Conservation (phyloP, 2,797 vertebrate genomes). For the Harpagifer antarcticus region DNA sequence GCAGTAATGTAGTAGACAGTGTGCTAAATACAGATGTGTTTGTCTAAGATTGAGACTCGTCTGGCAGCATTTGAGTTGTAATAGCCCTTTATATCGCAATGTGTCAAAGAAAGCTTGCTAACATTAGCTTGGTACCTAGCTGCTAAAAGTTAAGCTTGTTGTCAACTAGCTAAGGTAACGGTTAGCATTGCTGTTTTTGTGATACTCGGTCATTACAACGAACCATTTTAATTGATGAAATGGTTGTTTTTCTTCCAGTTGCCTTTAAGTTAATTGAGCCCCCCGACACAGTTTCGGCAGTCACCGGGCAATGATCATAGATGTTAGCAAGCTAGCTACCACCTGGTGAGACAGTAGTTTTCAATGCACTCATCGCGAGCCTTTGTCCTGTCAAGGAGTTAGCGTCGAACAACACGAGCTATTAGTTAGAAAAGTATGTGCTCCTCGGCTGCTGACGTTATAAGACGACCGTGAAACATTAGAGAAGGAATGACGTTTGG, state of each 20-base stretch:
- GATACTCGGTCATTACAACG: neutral
- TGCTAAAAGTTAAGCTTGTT: constrained; percentile 74
- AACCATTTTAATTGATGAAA: neutral
- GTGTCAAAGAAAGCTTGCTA: constrained; percentile 69
- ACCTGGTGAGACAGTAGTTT: constrained; percentile 70
- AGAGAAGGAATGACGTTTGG: neutral
- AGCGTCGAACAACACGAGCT: constrained; percentile 55
- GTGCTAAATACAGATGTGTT: neutral
- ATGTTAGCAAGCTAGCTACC: constrained; percentile 75
- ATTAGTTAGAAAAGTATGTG: constrained; percentile 29
- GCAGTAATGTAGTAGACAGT: fast-evolving
- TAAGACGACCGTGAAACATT: neutral
- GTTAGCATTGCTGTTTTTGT: neutral
- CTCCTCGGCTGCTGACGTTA: neutral
- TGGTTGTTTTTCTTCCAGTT: neutral
- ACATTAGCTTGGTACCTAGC: constrained; percentile 67
- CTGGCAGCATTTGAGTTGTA: constrained; percentile 21
- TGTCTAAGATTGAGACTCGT: neutral
- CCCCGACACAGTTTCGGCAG: constrained; percentile 4
- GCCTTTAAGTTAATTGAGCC: neutral
- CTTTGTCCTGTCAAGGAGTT: constrained; percentile 76
- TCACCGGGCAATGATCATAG: constrained; percentile 26
- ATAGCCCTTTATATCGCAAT: constrained; percentile 48
- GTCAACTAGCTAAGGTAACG: constrained; percentile 32
- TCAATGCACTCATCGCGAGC: constrained; percentile 50